Percentiles rank a stretch among this genome's conserved stretches.
phyloP scores from a whole-genome alignment of 92 coral and sea anemone genomes.

The Pocillopora grandis region DNA sequence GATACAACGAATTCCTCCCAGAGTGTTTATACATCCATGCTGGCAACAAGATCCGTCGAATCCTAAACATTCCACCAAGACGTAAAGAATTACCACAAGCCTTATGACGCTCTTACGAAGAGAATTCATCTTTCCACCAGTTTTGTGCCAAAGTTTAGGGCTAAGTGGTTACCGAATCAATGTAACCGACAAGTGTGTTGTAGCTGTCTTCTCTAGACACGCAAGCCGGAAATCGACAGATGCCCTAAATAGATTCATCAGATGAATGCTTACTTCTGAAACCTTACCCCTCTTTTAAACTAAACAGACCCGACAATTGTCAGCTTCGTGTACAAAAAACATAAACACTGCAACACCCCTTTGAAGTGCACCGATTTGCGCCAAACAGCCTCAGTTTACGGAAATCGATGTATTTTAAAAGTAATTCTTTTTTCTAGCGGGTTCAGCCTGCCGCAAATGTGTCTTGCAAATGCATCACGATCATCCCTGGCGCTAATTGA shows the following conservation, averaged over 20 bases:
- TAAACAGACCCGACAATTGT: constrained; percentile 1
- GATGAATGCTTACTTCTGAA: neutral
- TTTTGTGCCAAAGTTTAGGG: neutral
- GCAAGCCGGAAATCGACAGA: constrained; percentile 6
- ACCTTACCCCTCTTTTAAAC: constrained; percentile 1
- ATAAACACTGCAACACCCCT: constrained; percentile 2
- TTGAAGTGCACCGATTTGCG: constrained; percentile 4
- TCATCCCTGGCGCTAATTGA: neutral
- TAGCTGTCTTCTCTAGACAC: constrained; percentile 7
- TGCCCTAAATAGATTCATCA: neutral
- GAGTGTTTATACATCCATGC: constrained; percentile 12
- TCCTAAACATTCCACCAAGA: neutral
- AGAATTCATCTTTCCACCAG: neutral
- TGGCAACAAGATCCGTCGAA: constrained; percentile 26
- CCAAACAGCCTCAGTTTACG: neutral
- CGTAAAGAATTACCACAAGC: neutral
- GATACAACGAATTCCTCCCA: constrained; percentile 7
- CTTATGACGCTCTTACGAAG: neutral
- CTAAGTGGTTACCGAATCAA: neutral
- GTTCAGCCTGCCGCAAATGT: neutral
- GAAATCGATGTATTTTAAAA: neutral
- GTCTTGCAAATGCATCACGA: neutral
- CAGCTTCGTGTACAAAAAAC: neutral
- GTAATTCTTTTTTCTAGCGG: neutral
- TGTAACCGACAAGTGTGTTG: neutral